These are phyloP conservation scores for Netelia fuscicornis DNA, from an alignment of 2,888 invertebrate genomes.

Conservation along the genomic window DNA sequence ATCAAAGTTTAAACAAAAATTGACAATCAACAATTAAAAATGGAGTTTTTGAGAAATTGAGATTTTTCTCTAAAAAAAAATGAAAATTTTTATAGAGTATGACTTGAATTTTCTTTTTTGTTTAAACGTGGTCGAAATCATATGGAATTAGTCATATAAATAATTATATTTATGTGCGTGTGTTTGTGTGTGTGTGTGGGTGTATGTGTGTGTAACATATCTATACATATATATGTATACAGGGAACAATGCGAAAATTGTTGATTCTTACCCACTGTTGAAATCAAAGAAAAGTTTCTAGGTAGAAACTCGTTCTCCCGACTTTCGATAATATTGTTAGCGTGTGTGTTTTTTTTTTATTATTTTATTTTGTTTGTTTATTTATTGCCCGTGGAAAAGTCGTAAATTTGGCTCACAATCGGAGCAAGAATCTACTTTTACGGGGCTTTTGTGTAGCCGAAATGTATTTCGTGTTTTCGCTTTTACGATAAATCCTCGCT, in stretches of 20 bases:
- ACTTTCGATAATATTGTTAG: neutral
- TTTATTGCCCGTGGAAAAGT: neutral
- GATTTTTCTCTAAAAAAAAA: too few relatives aligned
- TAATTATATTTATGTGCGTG: too few relatives aligned
- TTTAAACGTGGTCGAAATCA: too few relatives aligned
- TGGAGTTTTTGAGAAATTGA: too few relatives aligned
- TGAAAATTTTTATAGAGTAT: too few relatives aligned
- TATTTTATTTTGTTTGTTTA: neutral
- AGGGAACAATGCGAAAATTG: neutral
- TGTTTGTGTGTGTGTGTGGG: too few relatives aligned
- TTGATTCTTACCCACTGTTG: neutral
- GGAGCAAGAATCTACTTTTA: slow-evolving; percentile 37
- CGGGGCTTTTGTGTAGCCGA: slow-evolving; percentile 36
- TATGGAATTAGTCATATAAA: too few relatives aligned
- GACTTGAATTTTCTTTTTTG: too few relatives aligned
- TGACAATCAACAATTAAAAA: too few relatives aligned
- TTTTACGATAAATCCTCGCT: slow-evolving; percentile 40
- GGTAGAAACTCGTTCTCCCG: neutral
- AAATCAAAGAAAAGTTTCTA: neutral
- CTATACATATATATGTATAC: too few relatives aligned
- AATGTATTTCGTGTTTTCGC: slow-evolving; percentile 34
- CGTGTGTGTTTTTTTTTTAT: neutral
- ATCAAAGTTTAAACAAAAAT: too few relatives aligned
- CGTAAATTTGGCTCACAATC: slow-evolving; percentile 7
- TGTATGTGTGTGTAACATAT: too few relatives aligned